Conservation (phyloP, 1,140 invertebrate species). For the Leptestheria dahalacensis region DNA sequence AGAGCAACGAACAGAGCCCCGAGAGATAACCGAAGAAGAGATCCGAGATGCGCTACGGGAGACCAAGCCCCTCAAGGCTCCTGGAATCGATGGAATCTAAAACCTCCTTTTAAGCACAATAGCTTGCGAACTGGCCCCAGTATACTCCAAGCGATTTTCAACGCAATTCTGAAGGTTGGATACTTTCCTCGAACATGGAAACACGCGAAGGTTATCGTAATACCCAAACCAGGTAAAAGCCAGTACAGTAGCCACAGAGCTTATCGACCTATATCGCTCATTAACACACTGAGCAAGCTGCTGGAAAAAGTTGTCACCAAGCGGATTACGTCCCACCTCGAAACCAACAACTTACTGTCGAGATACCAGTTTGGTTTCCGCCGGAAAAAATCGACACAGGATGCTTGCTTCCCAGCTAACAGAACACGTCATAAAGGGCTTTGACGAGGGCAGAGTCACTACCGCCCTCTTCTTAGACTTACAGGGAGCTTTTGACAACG, state of each 20-base stretch:
- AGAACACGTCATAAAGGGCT: neutral
- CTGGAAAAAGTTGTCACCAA: conserved; percentile 4
- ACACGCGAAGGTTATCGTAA: neutral
- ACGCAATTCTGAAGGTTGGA: neutral
- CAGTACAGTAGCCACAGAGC: neutral
- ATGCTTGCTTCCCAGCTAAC: neutral
- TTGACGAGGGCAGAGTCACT: neutral
- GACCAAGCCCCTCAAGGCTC: neutral
- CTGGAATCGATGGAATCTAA: conserved; percentile 3
- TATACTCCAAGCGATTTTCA: neutral
- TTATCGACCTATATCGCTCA: conserved; percentile 1
- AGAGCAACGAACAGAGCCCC: too few species aligned
- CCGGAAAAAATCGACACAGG: neutral
- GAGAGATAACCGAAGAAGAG: neutral
- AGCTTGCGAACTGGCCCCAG: neutral
- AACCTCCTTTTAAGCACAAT: neutral
- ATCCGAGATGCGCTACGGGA: neutral
- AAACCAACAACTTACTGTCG: neutral
- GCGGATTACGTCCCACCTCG: neutral
- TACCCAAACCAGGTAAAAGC: neutral
- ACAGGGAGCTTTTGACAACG: neutral
- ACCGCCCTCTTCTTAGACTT: neutral
- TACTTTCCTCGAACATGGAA: neutral
- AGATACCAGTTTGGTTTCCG: neutral
- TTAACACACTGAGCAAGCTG: neutral